Evolutionary conservation across 2,797 vertebrate genomes (phyloP).

Genomic region (Allobates femoralis): DNA sequence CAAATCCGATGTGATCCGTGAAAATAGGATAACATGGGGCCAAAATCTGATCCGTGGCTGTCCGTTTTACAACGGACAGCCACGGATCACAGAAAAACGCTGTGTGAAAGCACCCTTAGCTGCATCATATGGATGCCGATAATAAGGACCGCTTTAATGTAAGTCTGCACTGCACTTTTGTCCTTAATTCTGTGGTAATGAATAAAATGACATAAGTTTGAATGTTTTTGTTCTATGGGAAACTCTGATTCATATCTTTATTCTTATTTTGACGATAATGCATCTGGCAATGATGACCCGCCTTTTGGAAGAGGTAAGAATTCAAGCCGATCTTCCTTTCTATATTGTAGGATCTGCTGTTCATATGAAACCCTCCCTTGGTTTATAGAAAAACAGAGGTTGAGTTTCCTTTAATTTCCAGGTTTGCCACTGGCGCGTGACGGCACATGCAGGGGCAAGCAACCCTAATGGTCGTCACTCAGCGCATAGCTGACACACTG

Average conservation of each 20-base stretch:
- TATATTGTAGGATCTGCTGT: neutral
- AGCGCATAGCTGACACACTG: constrained; percentile 18
- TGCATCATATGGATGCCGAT: too few species aligned
- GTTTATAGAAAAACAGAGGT: constrained; percentile 16
- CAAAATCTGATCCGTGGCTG: too few species aligned
- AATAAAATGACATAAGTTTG: too few species aligned
- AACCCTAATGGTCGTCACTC: constrained; percentile 23
- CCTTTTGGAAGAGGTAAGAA: neutral
- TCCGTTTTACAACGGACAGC: too few species aligned
- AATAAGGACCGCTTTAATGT: too few species aligned
- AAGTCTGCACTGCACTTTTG: too few species aligned
- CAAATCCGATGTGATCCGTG: too few species aligned
- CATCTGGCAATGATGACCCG: neutral
- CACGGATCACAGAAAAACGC: too few species aligned
- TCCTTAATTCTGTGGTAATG: too few species aligned
- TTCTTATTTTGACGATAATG: neutral
- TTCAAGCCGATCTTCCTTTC: neutral
- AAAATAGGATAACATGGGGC: too few species aligned
- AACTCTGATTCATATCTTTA: neutral
- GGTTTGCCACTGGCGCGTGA: constrained; percentile 11
- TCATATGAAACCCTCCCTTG: neutral
- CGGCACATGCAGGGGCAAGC: constrained; percentile 42
- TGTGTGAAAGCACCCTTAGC: too few species aligned
- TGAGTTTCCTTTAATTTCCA: constrained; percentile 8
- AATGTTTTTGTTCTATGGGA: neutral